These are phyloP conservation scores for Macrobrachium nipponense DNA, from an alignment of 1,140 invertebrate species.

Conservation along the genomic window DNA sequence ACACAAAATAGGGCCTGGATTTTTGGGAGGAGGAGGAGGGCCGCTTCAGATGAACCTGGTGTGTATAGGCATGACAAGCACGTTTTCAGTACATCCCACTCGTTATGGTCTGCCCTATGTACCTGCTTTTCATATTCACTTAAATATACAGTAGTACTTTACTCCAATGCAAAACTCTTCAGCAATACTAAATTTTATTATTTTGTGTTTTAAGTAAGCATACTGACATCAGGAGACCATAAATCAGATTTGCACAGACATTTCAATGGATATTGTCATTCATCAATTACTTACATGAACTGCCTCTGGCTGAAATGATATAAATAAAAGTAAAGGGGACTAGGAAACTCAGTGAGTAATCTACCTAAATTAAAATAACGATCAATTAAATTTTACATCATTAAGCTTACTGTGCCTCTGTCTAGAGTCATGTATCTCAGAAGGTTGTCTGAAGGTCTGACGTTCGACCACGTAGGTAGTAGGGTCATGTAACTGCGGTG, in stretches of 20 bases:
- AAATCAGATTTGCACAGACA: slow-evolving; percentile 53
- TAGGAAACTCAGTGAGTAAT: slow-evolving; percentile 39
- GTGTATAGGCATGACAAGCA: slow-evolving; percentile 54
- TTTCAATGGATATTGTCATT: slow-evolving; percentile 2
- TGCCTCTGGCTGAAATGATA: slow-evolving; percentile 57
- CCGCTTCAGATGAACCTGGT: slow-evolving; percentile 42
- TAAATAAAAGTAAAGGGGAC: slow-evolving; percentile 42
- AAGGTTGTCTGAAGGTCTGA: slow-evolving; percentile 62
- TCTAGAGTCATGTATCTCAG: slow-evolving; percentile 58
- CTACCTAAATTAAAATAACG: slow-evolving; percentile 57
- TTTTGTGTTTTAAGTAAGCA: too few species aligned
- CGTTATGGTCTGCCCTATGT: too few species aligned
- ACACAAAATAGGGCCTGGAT: slow-evolving; percentile 50
- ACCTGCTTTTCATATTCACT: too few species aligned
- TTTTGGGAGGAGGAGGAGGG: not conserved
- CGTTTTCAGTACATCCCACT: too few species aligned
- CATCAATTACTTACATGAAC: slow-evolving; percentile 58
- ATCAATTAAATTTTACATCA: slow-evolving; percentile 58
- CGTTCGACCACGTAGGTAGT: slow-evolving; percentile 60
- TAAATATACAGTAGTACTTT: too few species aligned
- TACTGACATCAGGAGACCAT: slow-evolving; percentile 27
- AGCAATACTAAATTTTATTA: too few species aligned
- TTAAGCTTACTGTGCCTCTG: slow-evolving; percentile 61
- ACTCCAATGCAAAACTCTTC: too few species aligned
- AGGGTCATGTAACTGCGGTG: slow-evolving; percentile 62